Conservation (phyloP, 2,888 invertebrate species). For the Elgonia sp. region DNA sequence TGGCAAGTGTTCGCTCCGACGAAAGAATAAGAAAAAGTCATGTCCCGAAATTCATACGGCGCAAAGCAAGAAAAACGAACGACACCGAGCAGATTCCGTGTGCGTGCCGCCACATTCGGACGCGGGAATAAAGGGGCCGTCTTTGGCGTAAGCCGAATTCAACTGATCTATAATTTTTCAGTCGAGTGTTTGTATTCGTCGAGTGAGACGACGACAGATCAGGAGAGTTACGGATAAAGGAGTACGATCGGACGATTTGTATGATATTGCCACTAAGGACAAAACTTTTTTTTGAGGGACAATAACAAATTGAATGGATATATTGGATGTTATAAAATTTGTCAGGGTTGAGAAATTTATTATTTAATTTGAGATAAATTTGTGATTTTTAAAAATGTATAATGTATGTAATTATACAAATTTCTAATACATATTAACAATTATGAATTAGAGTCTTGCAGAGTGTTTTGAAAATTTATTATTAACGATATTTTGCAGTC, state of each 20-base stretch:
- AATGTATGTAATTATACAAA: too few species aligned
- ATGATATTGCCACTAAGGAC: conserved; percentile 10
- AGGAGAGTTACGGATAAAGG: background rate
- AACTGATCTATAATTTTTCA: conserved; percentile 52
- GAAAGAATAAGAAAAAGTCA: conserved; percentile 47
- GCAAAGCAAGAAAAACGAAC: background rate
- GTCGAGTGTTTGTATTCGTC: conserved; percentile 35
- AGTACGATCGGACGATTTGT: conserved; percentile 19
- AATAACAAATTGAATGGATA: too few species aligned
- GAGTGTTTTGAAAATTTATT: too few species aligned
- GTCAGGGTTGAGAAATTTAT: too few species aligned
- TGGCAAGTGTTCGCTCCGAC: conserved; percentile 46
- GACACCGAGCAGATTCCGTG: conserved; percentile 18
- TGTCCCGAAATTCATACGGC: conserved; percentile 55
- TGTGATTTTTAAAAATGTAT: too few species aligned
- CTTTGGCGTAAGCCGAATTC: conserved; percentile 50
- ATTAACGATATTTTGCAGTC: too few species aligned
- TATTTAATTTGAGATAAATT: too few species aligned
- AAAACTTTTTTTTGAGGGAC: too few species aligned
- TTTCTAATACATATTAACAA: too few species aligned
- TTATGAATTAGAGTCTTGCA: too few species aligned
- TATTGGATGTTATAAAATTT: too few species aligned
- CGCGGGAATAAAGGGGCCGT: conserved; percentile 40
- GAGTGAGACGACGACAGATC: background rate
- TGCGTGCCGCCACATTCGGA: conserved; percentile 40